Evolutionary conservation across 2,888 invertebrate species (phyloP), one percentile per base, ranked within the genome.

Genomic region (Lasioglossum villosulum): DNA sequence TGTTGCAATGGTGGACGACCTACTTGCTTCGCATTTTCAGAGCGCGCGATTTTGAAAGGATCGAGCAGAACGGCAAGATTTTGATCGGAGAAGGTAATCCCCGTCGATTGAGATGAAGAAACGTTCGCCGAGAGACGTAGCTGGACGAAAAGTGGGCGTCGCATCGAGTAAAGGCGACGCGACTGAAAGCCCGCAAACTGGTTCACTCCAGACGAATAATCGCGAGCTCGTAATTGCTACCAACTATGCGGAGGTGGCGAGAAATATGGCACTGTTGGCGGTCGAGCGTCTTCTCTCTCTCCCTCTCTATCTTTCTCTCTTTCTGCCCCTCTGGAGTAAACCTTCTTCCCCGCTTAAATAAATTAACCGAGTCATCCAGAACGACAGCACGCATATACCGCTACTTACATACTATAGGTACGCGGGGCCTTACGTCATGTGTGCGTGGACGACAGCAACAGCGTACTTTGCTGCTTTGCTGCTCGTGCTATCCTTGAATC

Each of bases 121-220:
- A 71, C n/a, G 42, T 16, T 12, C 56, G 74, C 14, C 39, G 71
- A 66, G 14, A 27, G 34, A 27, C 42, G 27, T 42, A 27, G 37
- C 27, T 52, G 63, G 10, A 68, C 48, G 75, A n/a, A 66, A 83
- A 39, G 88, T 85, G 84, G 88, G 86, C 82, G 89, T 80, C 66
- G 74, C 71, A 48, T 59, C 74, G 73, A 83, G 80, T 56, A 68
- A 88, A 85, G 88, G 56, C 79, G 86, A 89, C 73, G 84, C 79
- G 87, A 82, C 81, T 78, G 82, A 92, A 92, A 90, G 88, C 80
- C 89, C 92, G 93, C 93, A 90, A 92, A 92, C 90, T 92, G 90
- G 92, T 92, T 92, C 91, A 83, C 88, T 82, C 83, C 83, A 86
- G 88, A 89, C 87, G 89, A 82, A 78, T 78, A 86, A 88, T 87